A percentile compares a stretch with the other conserved stretches of the same genome.
Evolutionary conservation across 2,113 vertebrate genomes (phyloP).

Genomic region (Cichladusa arquata): DNA sequence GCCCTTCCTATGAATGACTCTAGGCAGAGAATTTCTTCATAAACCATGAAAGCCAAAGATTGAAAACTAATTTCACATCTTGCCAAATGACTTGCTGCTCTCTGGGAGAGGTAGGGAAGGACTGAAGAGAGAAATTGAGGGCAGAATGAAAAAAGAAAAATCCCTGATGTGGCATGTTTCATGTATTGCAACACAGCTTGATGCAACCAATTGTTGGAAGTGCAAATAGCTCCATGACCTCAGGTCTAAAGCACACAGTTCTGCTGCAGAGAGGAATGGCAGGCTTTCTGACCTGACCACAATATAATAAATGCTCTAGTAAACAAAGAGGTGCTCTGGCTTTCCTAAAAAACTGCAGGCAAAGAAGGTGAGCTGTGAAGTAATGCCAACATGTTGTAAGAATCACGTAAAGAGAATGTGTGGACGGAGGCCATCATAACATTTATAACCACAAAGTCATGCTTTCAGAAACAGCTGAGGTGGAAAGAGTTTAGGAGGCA

Average conservation of each 20-base stretch:
- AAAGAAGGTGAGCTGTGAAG: background rate
- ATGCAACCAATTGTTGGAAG: background rate
- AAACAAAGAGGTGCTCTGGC: background rate
- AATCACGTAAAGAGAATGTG: background rate
- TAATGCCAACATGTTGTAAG: background rate
- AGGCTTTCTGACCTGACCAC: background rate
- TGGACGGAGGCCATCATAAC: background rate
- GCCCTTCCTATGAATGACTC: background rate
- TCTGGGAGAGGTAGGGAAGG: background rate
- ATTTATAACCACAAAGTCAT: background rate
- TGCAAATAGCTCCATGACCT: background rate
- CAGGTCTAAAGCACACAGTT: background rate
- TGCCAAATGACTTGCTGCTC: background rate
- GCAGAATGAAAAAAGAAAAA: background rate
- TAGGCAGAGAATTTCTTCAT: background rate
- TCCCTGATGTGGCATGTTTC: background rate
- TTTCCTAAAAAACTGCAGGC: background rate
- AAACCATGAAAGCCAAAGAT: background rate
- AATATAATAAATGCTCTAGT: background rate
- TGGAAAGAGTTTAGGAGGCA: background rate
- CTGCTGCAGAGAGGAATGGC: background rate
- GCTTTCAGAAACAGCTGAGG: background rate
- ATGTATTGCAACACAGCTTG: slow-evolving; percentile 22
- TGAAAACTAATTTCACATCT: background rate
- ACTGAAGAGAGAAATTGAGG: background rate